These are phyloP conservation scores for Monodelphis domestica DNA, from an alignment of 2,797 vertebrate genomes.

Conservation along the genomic window DNA sequence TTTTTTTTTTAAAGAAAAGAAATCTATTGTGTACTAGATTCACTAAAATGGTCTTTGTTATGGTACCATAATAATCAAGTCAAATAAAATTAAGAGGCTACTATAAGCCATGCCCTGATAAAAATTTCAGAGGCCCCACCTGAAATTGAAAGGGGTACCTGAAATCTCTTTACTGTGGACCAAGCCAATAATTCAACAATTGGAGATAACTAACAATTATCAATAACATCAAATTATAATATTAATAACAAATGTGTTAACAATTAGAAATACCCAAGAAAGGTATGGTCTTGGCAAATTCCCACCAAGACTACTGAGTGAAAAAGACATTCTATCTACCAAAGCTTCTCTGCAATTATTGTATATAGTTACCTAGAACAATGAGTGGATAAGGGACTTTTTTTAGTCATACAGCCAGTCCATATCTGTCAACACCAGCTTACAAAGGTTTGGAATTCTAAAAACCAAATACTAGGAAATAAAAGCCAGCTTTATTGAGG, in stretches of 20 bases:
- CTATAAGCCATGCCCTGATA: background rate
- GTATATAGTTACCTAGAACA: background rate
- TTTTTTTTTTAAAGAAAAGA: background rate
- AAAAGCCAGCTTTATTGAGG: background rate
- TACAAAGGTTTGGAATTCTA: background rate
- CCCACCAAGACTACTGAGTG: background rate
- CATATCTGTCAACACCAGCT: background rate
- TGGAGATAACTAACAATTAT: conserved; percentile 12
- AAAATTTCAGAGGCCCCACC: background rate
- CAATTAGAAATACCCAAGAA: background rate
- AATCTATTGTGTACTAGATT: background rate
- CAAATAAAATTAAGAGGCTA: background rate
- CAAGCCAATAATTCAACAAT: conserved; percentile 3
- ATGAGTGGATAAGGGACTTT: background rate
- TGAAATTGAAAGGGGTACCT: conserved; percentile 1
- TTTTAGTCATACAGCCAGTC: background rate
- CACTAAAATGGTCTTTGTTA: background rate
- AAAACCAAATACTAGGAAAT: background rate
- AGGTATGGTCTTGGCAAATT: background rate
- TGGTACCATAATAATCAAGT: background rate
- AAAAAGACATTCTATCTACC: background rate
- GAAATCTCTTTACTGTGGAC: conserved; percentile 18
- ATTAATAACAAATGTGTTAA: background rate
- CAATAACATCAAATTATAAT: background rate
- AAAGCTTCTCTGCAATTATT: background rate